Evolutionary conservation across 2,797 vertebrate genomes (phyloP).

Genomic region (Clarias platycephalus): DNA sequence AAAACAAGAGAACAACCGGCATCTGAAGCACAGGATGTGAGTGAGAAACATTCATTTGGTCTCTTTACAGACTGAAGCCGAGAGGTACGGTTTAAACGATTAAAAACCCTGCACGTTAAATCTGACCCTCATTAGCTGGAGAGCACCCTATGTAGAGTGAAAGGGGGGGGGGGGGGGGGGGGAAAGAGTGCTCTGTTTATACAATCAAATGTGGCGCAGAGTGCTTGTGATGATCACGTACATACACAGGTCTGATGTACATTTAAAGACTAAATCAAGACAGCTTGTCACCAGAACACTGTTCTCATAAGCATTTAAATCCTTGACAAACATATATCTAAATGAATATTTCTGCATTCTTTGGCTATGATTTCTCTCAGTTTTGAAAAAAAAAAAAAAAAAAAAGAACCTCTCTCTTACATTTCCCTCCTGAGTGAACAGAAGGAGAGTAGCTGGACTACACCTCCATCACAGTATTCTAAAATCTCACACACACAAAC

Average conservation of each 20-base stretch:
- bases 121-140: not conserved
- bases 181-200: conserved; percentile 40
- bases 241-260: not conserved
- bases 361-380: conserved; percentile 49
- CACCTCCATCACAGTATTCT: conserved; percentile 41
- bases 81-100: conserved; percentile 6
- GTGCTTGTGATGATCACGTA: conserved; percentile 10
- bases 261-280: conserved; percentile 15
- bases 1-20: not conserved
- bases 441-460: conserved; percentile 24
- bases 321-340: not conserved
- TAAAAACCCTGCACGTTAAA: conserved; percentile 12
- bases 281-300: not conserved
- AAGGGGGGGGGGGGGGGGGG: no score
- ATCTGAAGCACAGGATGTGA: not conserved
- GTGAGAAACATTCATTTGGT: conserved; percentile 33
- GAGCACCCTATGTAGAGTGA: not conserved
- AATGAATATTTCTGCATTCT: conserved; percentile 40
- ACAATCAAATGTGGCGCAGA: conserved; percentile 51
- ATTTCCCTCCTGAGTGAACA: conserved; percentile 30
- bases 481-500: not conserved
- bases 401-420: not conserved
- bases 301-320: conserved; percentile 7
- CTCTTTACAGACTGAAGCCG: conserved; percentile 11
- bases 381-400: not conserved